phyloP scores from a whole-genome alignment of 2,888 invertebrate species.

The Chaetogeoica ovagalla region DNA sequence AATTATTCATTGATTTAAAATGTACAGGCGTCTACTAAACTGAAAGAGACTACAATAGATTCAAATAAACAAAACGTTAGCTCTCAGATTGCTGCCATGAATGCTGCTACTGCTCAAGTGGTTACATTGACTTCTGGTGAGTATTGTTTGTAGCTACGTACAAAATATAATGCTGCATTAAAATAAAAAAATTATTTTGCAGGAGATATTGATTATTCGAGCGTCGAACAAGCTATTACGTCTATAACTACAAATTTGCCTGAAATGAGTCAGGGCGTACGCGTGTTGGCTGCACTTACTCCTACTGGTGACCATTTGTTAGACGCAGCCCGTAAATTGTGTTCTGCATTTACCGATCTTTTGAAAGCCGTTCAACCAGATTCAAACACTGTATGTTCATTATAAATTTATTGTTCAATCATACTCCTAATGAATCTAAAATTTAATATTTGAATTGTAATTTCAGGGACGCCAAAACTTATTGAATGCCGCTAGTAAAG shows the following conservation, averaged over 20 bases:
- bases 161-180: background rate
- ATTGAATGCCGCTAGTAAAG: constrained; percentile 90
- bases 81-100: constrained; percentile 98
- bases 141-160: constrained; percentile 44
- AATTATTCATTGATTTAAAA: background rate
- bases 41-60: constrained; percentile 92
- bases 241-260: constrained; percentile 96
- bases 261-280: constrained; percentile 93
- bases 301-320: constrained; percentile 85
- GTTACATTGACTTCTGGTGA: constrained; percentile 81
- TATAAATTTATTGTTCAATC: background rate
- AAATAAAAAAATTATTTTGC: constrained; percentile 10
- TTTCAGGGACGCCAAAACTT: constrained; percentile 73
- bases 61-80: constrained; percentile 95
- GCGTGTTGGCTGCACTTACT: constrained; percentile 92
- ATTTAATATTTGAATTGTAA: background rate
- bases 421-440: background rate
- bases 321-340: constrained; percentile 89
- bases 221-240: constrained; percentile 94
- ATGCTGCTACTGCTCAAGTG: constrained; percentile 97
- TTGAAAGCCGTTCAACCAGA: constrained; percentile 95
- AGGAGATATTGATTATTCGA: constrained; percentile 87
- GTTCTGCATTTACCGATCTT: constrained; percentile 91
- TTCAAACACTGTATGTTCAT: constrained; percentile 73
- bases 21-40: constrained; percentile 75